A percentile compares a stretch with the other conserved stretches of the same genome.
phyloP scores from a whole-genome alignment of 2,888 invertebrate species.

The Endotricha flammealis region DNA sequence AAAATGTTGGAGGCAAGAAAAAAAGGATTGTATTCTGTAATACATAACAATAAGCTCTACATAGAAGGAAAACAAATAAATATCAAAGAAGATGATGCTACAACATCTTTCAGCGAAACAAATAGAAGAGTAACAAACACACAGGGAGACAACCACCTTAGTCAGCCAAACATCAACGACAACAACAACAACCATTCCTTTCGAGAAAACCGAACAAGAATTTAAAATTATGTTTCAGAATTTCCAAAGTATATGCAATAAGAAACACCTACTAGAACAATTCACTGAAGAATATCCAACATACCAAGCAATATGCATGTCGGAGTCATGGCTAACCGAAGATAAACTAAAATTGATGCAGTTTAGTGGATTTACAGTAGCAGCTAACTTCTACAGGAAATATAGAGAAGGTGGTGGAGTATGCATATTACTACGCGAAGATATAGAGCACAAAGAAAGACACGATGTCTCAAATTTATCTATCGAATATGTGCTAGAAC shows the following conservation, averaged over 20 bases:
- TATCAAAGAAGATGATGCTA: neutral
- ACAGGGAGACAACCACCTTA: neutral
- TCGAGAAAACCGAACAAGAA: neutral
- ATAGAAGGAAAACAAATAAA: neutral
- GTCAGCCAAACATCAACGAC: neutral
- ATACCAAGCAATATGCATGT: no score
- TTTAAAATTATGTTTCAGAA: neutral
- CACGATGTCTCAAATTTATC: constrained; percentile 12
- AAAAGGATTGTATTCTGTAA: neutral
- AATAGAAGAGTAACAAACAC: neutral
- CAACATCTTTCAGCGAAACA: no score
- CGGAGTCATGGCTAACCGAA: neutral
- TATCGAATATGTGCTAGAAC: constrained; percentile 16
- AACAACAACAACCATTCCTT: neutral
- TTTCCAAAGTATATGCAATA: neutral
- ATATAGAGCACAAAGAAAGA: no score
- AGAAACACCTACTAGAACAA: no score
- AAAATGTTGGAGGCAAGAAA: constrained; percentile 2
- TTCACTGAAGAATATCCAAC: no score
- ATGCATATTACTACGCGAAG: neutral
- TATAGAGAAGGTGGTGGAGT: neutral
- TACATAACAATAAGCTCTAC: neutral
- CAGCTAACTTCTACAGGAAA: neutral
- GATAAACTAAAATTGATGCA: neutral
- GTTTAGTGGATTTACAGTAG: no score